These are phyloP conservation scores for Autographa gamma DNA, from an alignment of 2,888 invertebrate genomes.

Conservation along the genomic window DNA sequence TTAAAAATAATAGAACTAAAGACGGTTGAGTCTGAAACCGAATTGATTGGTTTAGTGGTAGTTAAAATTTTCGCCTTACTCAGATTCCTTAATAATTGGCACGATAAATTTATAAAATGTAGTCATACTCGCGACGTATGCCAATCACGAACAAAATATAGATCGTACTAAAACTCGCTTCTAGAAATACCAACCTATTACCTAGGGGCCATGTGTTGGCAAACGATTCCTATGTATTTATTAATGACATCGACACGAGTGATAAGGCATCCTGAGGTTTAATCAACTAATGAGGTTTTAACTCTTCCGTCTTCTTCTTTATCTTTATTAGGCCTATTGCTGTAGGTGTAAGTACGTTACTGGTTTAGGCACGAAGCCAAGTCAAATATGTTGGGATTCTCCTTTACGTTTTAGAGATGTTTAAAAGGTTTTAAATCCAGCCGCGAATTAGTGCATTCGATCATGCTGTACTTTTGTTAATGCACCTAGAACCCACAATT, in stretches of 20 bases:
- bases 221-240: slow-evolving; percentile 56
- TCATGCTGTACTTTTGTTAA: neutral
- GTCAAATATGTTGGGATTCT: slow-evolving; percentile 19
- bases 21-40: neutral
- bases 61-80: neutral
- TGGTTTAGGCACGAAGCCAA: slow-evolving; percentile 32
- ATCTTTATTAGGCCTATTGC: slow-evolving; percentile 19
- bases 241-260: slow-evolving; percentile 64
- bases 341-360: slow-evolving; percentile 28
- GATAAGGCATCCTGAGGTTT: slow-evolving; percentile 15
- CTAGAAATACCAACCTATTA: slow-evolving; percentile 65
- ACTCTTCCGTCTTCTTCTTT: slow-evolving; percentile 7
- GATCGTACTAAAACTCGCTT: slow-evolving; percentile 54
- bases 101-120: slow-evolving; percentile 24
- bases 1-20: too few relatives aligned
- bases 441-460: neutral
- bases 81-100: slow-evolving; percentile 6
- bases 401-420: neutral
- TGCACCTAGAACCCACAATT: too few relatives aligned
- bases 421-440: neutral
- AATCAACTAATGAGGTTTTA: slow-evolving; percentile 33
- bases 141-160: slow-evolving; percentile 53
- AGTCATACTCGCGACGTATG: slow-evolving; percentile 32
- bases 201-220: slow-evolving; percentile 45
- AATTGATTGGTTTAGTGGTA: too few relatives aligned